Base-by-base conservation (phyloP, 2,888 invertebrate species). In the Furcula furcula region DNA sequence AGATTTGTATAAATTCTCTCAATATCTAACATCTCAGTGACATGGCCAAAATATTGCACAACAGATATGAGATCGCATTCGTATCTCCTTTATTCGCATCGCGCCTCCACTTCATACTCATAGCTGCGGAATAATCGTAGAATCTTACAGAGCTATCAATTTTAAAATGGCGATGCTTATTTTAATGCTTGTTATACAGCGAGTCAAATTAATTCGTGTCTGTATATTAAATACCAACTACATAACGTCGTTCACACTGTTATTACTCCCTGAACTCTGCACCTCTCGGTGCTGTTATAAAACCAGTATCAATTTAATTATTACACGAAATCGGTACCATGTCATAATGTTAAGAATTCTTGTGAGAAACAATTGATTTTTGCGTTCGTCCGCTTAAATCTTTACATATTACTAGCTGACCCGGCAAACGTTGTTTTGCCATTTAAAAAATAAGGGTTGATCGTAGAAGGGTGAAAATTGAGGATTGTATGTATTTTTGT, bases 331-430 rank as follows among this genome's bases (percentile, higher is more conserved):
- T 40, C 28, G 27, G 25, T 37, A 32, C 22, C 10, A 46, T 46
- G 34, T 29, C 22, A 14, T 40, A 39, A 34, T 23, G 36, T 13
- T 25, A 28, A 15, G 12, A 34, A 34, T 52, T 40, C 21, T 23
- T 37, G 36, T 41, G 34, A 40, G 46, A 50, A 46, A 42, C 40
- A 11, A 46, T 34, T 34, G 36, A 7, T 46, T 40, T 40, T 46
- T 10, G 33, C 19, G 30, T 37, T 40, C 40, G 20, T 33, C 32
- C 45, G 6, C 22, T 36, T 39, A 28, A 10, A n/a, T n/a, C n/a
- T n/a, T n/a, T n/a, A n/a, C n/a, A n/a, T n/a, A n/a, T n/a, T n/a
- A n/a, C n/a, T n/a, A n/a, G n/a, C n/a, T n/a, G n/a, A n/a, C n/a
- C n/a, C n/a, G n/a, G n/a, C n/a, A n/a, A n/a, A n/a, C n/a, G n/a